Percentiles rank a stretch among this genome's conserved stretches.
phyloP scores from a whole-genome alignment of 2,113 vertebrate species.

The Cinclus cinclus region DNA sequence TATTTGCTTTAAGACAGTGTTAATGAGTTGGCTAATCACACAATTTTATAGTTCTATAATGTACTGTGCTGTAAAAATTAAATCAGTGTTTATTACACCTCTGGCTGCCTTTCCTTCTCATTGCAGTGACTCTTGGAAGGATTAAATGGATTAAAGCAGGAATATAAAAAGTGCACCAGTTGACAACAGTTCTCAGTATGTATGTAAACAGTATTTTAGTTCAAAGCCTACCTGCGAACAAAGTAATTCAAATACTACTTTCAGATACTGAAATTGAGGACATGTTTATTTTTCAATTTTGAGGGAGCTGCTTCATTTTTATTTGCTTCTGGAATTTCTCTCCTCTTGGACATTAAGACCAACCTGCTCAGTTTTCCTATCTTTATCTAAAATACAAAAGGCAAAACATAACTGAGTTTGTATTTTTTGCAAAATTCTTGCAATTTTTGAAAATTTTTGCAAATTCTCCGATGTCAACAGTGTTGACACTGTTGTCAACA shows the following conservation, averaged over 20 bases:
- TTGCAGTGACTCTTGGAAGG: not conserved
- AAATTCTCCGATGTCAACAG: not conserved
- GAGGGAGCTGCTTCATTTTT: not conserved
- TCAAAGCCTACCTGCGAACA: not conserved
- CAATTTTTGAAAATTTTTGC: not conserved
- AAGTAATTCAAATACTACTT: not conserved
- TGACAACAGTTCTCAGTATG: not conserved
- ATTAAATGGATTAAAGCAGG: conserved; percentile 25
- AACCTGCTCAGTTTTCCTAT: not conserved
- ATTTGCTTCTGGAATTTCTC: not conserved
- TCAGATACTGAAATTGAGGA: not conserved
- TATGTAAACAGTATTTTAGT: not conserved
- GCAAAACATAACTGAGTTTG: not conserved
- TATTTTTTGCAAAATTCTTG: not conserved
- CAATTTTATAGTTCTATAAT: conserved; percentile 45
- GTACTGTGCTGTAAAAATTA: conserved; percentile 25
- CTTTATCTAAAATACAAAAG: not conserved
- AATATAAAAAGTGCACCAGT: not conserved
- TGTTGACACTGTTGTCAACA: not conserved
- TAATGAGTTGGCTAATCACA: conserved; percentile 57
- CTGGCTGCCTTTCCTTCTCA: not conserved
- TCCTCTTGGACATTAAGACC: not conserved
- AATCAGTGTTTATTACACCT: conserved; percentile 47
- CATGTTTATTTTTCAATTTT: not conserved
- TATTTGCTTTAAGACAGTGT: conserved; percentile 41